Evolutionary conservation across 1,140 invertebrate genomes (phyloP).

Genomic region (Adelges cooleyi): DNA sequence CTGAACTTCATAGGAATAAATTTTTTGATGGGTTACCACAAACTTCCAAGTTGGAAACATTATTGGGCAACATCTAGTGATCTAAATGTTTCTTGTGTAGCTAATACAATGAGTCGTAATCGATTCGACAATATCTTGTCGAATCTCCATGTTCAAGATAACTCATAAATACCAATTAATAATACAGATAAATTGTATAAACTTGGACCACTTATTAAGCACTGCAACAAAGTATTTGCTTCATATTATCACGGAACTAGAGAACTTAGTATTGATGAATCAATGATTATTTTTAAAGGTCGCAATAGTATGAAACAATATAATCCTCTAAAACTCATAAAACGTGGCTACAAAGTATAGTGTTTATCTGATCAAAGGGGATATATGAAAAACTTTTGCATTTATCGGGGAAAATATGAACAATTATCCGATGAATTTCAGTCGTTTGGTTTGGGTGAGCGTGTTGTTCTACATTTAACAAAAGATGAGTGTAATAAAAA

Average conservation of each 20-base stretch:
- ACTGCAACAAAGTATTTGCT: conserved; percentile 17
- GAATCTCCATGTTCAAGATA: background rate
- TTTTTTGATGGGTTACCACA: no score
- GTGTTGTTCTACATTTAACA: conserved; percentile 32
- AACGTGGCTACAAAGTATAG: conserved; percentile 38
- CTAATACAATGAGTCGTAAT: no score
- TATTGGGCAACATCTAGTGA: no score
- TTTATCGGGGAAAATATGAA: conserved; percentile 33
- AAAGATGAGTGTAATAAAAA: conserved; percentile 13
- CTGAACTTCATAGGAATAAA: no score
- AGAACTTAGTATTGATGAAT: conserved; percentile 33
- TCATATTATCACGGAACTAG: background rate
- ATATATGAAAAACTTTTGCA: conserved; percentile 33
- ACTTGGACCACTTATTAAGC: conserved; percentile 29
- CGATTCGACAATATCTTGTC: no score
- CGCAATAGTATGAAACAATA: conserved; percentile 35
- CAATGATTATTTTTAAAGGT: conserved; percentile 35
- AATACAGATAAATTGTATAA: conserved; percentile 32
- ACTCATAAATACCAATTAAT: conserved; percentile 5
- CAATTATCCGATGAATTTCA: background rate
- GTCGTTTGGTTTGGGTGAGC: conserved; percentile 32
- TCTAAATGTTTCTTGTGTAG: no score
- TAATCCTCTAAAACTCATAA: conserved; percentile 36
- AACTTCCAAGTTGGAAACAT: no score
- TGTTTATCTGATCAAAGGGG: conserved; percentile 32